Base-by-base conservation (phyloP, 2,113 vertebrate genomes). In the Picathartes gymnocephalus region DNA sequence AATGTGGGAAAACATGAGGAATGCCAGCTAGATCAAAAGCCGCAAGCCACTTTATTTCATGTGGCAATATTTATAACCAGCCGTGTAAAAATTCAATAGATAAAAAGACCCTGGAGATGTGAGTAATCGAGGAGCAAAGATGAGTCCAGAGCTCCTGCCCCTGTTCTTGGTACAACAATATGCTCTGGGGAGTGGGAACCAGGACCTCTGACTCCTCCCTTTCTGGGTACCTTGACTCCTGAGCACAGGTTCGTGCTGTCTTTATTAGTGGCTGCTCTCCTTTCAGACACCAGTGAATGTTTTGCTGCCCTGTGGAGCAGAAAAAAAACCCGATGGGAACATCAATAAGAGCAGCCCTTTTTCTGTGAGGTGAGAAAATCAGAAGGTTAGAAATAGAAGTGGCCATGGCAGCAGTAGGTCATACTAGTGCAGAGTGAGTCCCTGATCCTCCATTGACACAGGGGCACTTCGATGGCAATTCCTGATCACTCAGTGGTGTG, bases 401-500 rank as follows among this genome's bases (percentile, higher is more conserved):
- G 18, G 3, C 23, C 42, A 56, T 78, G n/a, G 25, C 39, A 42
- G 39, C 61, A 53, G 47, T 7, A 33, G 45, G 25, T 66, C 3
- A 1, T n/a, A 15, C 2, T 22, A 33, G 39, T 51, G n/a, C 28
- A 6, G 0, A 56, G 45, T 0, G 4, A 65, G 64, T 50, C 21
- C 35, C 53, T 14, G 74, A 18, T 64, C 48, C 48, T 62, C 30
- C 2, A 3, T 8, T 39, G 57, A 10, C 27, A 33, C 20, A 4
- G 27, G 31, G n/a, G 9, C 37, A 10, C 37, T 12, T 21, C 0
- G 0, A 10, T 45, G 51, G 45, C 54, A 65, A 7, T 28, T 18
- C 27, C 64, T 0, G 0, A 24, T 27, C 11, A 3, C 0, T 27
- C 35, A 23, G 62, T 10, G 76, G 10, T 22, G 57, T 64, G 68